phyloP scores from a whole-genome alignment of 2,797 vertebrate species.

The Podarcis lilfordi region DNA sequence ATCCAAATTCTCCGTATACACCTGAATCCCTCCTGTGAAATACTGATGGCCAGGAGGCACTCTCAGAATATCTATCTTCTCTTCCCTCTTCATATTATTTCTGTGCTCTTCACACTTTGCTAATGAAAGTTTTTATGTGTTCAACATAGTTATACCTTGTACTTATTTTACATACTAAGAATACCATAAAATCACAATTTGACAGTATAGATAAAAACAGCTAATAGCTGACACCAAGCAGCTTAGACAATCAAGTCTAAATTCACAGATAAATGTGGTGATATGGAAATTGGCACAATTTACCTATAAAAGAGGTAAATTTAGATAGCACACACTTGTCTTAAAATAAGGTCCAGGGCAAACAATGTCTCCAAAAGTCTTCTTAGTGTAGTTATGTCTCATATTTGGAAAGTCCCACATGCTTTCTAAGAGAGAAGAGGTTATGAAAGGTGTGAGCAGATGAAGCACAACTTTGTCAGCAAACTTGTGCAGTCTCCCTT shows the following conservation, averaged over 20 bases:
- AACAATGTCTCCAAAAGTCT: background rate
- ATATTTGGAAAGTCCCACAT: background rate
- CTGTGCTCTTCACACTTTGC: background rate
- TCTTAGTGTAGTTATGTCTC: background rate
- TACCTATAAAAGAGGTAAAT: background rate
- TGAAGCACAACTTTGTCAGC: background rate
- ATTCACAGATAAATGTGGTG: background rate
- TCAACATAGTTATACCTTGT: slow-evolving; percentile 1
- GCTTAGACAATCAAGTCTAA: background rate
- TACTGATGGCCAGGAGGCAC: too few relatives aligned
- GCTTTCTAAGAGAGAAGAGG: background rate
- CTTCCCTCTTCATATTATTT: background rate
- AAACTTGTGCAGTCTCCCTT: background rate
- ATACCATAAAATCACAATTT: background rate
- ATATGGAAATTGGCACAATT: background rate
- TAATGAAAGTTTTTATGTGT: slow-evolving; percentile 1
- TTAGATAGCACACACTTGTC: background rate
- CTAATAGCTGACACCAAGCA: background rate
- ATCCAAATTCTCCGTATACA: too few relatives aligned
- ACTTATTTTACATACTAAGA: background rate
- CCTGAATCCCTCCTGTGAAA: too few relatives aligned
- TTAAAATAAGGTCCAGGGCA: background rate
- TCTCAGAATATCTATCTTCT: background rate
- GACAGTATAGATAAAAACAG: background rate
- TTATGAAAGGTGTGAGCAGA: background rate